A percentile compares a stretch with the other conserved stretches of the same genome.
phyloP scores from a whole-genome alignment of 2,888 invertebrate species.

The Suillia variegata region DNA sequence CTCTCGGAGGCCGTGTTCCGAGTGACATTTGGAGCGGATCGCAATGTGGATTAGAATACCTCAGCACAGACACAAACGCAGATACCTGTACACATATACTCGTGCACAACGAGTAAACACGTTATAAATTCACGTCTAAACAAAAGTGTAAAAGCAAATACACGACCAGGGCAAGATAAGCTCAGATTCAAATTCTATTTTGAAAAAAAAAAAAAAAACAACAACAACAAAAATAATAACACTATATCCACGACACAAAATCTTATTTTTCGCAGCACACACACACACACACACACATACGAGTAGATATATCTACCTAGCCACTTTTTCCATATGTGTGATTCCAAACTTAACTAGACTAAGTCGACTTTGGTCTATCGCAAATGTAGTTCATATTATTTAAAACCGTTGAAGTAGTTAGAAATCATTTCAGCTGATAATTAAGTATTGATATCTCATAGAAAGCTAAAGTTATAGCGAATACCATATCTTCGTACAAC shows the following conservation, averaged over 20 bases:
- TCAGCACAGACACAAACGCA: constrained; percentile 11
- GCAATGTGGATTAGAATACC: neutral
- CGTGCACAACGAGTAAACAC: neutral
- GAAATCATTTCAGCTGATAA: too few relatives aligned
- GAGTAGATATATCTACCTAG: neutral
- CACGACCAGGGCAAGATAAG: neutral
- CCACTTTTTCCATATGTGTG: too few relatives aligned
- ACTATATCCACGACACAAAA: neutral
- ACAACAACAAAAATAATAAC: too few relatives aligned
- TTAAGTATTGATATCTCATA: too few relatives aligned
- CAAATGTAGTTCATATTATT: too few relatives aligned
- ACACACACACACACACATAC: neutral
- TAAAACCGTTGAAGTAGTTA: too few relatives aligned
- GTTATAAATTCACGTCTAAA: constrained; percentile 48
- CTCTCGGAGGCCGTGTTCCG: neutral
- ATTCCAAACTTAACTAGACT: too few relatives aligned
- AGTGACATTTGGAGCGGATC: neutral
- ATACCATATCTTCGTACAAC: too few relatives aligned
- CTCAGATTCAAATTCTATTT: constrained; percentile 6
- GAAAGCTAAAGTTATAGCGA: too few relatives aligned
- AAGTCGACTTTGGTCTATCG: too few relatives aligned
- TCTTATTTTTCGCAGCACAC: neutral
- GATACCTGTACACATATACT: constrained; percentile 14
- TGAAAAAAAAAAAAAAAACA: neutral
- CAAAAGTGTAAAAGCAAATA: constrained; percentile 45